A percentile compares a stretch with the other conserved stretches of the same genome.
Evolutionary conservation across 2,113 vertebrate genomes (phyloP).

Genomic region (Pituophis catenifer): DNA sequence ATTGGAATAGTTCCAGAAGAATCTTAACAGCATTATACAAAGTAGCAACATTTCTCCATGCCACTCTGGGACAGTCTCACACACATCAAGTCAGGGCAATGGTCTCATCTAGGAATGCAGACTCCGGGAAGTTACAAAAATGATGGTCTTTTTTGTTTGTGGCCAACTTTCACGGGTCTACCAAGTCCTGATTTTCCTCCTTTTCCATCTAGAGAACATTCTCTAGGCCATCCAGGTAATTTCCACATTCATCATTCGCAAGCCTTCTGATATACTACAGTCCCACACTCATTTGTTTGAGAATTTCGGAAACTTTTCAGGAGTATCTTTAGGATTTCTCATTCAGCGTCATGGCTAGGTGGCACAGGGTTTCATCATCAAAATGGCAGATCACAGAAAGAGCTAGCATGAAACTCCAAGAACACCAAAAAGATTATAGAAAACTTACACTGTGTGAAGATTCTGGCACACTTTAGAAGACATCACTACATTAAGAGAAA

Average conservation of each 20-base stretch:
- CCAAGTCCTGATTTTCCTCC: conserved; percentile 75
- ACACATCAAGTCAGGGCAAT: background rate
- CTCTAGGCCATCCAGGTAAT: conserved; percentile 75
- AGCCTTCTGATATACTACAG: conserved; percentile 46
- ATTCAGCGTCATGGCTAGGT: background rate
- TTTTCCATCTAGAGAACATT: conserved; percentile 77
- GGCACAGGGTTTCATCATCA: background rate
- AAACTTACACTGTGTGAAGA: background rate
- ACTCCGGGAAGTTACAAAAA: conserved; percentile 63
- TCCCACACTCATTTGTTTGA: background rate
- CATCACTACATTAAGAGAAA: background rate
- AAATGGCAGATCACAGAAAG: background rate
- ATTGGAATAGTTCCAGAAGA: background rate
- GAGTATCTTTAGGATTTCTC: background rate
- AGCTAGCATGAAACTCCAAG: background rate
- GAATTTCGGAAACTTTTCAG: background rate
- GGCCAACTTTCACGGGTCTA: conserved; percentile 76
- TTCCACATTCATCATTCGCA: conserved; percentile 75
- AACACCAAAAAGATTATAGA: background rate
- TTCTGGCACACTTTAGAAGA: background rate
- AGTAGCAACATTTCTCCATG: background rate
- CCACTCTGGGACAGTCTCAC: background rate
- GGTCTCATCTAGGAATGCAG: conserved; percentile 53
- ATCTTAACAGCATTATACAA: background rate
- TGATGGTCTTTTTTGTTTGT: conserved; percentile 70